Conservation (phyloP, 2,888 invertebrate genomes). For the Harmothoe impar region DNA sequence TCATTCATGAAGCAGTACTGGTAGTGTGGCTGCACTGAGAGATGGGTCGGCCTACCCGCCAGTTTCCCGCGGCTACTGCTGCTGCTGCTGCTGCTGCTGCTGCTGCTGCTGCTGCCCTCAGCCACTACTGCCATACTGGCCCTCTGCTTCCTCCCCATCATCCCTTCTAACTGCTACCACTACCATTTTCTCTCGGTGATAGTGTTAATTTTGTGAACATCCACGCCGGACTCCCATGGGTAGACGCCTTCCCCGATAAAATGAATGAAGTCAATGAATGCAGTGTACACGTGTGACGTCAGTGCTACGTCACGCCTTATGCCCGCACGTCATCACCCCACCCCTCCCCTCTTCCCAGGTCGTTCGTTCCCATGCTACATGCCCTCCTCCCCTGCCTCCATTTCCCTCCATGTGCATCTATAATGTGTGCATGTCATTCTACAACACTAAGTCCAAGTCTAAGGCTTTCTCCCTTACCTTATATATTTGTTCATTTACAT, state of each 20-base stretch:
- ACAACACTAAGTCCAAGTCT: too few species aligned
- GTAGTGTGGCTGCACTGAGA: constrained; percentile 1
- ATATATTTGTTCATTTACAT: too few species aligned
- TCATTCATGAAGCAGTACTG: constrained; percentile 11
- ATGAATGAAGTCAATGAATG: constrained; percentile 14
- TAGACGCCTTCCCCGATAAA: neutral
- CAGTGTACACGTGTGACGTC: neutral
- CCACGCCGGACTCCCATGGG: neutral
- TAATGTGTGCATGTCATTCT: too few species aligned
- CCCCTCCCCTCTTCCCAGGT: too few species aligned
- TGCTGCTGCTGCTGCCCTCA: neutral
- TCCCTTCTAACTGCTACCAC: neutral
- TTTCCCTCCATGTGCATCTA: too few species aligned
- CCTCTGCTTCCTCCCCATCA: neutral
- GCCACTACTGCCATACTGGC: too few species aligned
- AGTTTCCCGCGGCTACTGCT: neutral
- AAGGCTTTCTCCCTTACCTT: too few species aligned
- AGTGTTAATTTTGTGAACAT: neutral
- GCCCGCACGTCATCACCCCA: too few species aligned
- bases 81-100: constrained; percentile 42
- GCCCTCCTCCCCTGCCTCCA: too few species aligned
- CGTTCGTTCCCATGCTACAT: too few species aligned
- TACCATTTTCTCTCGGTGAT: neutral
- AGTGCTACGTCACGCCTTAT: neutral
- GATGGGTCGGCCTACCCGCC: neutral